Evolutionary conservation across 23 tunicate genomes (phyloP).

Genomic region (Ascidia mentula): DNA sequence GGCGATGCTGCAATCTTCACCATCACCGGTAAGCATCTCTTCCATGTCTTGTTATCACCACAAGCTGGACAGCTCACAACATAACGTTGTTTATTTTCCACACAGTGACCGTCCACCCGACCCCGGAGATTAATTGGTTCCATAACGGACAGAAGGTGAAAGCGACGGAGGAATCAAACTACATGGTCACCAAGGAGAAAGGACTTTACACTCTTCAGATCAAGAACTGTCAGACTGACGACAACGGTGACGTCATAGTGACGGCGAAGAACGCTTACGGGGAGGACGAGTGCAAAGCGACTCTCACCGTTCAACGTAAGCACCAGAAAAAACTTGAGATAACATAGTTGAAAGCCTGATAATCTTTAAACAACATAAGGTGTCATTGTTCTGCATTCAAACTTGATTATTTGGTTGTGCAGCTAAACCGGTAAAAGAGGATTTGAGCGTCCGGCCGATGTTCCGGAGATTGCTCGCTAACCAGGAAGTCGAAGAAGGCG

Average conservation of each 20-base stretch:
- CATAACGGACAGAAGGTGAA: constrained; percentile 89
- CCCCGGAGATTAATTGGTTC: constrained; percentile 92
- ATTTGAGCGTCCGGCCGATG: constrained; percentile 90
- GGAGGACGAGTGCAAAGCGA: constrained; percentile 89
- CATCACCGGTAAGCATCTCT: constrained; percentile 72
- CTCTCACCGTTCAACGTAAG: constrained; percentile 75
- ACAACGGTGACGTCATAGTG: constrained; percentile 70
- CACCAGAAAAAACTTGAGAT: background rate
- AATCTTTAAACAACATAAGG: background rate
- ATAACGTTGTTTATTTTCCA: background rate
- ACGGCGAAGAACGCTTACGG: constrained; percentile 84
- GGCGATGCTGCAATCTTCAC: constrained; percentile 85
- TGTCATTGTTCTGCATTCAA: background rate
- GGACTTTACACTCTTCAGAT: constrained; percentile 83
- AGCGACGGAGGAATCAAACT: constrained; percentile 49
- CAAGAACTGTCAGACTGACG: constrained; percentile 63
- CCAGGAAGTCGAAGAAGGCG: constrained; percentile 91
- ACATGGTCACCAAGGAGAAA: constrained; percentile 60
- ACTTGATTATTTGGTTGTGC: background rate
- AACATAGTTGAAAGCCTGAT: background rate
- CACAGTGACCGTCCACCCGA: constrained; percentile 88
- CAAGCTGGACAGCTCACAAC: no score
- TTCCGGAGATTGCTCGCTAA: constrained; percentile 90
- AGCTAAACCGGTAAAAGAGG: constrained; percentile 78
- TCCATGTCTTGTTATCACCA: no score